Evolutionary conservation across 2,888 invertebrate species (phyloP).

Genomic region (Clitarchus hookeri): DNA sequence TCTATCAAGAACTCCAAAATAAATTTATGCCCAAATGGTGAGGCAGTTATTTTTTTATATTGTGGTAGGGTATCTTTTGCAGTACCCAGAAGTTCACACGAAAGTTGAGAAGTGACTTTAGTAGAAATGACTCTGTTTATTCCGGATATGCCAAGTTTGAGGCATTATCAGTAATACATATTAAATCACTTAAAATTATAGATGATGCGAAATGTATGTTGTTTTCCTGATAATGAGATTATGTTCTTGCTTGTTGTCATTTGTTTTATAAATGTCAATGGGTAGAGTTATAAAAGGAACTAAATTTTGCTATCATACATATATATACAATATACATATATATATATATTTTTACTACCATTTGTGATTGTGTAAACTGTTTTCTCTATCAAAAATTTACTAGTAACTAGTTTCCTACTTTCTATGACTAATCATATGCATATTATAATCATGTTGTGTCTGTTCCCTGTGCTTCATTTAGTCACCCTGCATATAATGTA

Average conservation of each 20-base stretch:
- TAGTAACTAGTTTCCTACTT: slow-evolving; percentile 24
- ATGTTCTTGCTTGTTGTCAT: slow-evolving; percentile 14
- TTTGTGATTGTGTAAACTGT: slow-evolving; percentile 28
- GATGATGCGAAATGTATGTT: slow-evolving; percentile 6
- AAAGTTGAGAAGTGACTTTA: background rate
- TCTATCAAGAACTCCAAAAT: background rate
- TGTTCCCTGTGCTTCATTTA: slow-evolving; percentile 32
- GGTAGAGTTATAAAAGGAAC: background rate
- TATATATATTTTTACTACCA: slow-evolving; percentile 37
- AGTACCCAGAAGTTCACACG: background rate
- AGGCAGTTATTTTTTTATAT: background rate
- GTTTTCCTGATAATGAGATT: slow-evolving; percentile 16
- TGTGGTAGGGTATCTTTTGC: slow-evolving; percentile 6
- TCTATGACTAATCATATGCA: slow-evolving; percentile 23
- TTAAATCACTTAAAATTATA: slow-evolving; percentile 20
- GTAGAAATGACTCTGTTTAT: background rate
- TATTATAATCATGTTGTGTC: slow-evolving; percentile 25
- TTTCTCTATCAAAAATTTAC: slow-evolving; percentile 28
- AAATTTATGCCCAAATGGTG: background rate
- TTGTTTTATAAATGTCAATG: slow-evolving; percentile 10
- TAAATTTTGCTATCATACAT: slow-evolving; percentile 28
- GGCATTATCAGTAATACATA: background rate
- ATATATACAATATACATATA: slow-evolving; percentile 25
- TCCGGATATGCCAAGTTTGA: background rate
- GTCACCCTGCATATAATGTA: slow-evolving; percentile 30